Conservation (phyloP, 2,888 invertebrate species). For the Melanargia galathea region DNA sequence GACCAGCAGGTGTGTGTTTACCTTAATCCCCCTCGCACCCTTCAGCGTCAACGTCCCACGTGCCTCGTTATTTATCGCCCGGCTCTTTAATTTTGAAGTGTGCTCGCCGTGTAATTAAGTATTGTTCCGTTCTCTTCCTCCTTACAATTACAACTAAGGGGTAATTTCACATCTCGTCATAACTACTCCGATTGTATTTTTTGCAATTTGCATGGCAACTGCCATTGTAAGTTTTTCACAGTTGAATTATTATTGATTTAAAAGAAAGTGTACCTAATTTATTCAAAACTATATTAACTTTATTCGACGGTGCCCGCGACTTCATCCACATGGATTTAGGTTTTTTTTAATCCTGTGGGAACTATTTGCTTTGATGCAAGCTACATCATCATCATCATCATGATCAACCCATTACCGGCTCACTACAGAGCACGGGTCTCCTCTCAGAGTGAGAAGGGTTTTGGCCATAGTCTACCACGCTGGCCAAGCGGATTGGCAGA, state of each 20-base stretch:
- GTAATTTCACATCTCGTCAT: conserved; percentile 13
- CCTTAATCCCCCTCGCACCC: neutral
- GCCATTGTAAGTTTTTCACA: neutral
- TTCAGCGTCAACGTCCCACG: conserved; percentile 10
- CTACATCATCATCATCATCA: no score
- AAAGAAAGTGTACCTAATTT: neutral
- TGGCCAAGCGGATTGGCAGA: no score
- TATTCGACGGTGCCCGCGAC: no score
- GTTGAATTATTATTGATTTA: no score
- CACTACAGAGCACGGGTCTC: no score
- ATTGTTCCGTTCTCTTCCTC: neutral
- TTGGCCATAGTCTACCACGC: no score
- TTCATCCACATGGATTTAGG: no score
- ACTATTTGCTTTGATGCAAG: no score
- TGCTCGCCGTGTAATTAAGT: conserved; percentile 11
- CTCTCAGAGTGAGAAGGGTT: no score
- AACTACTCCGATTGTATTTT: neutral
- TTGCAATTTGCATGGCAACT: conserved; percentile 7
- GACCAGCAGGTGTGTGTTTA: conserved; percentile 10
- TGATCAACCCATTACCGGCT: no score
- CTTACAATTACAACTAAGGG: conserved; percentile 14
- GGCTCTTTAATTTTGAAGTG: conserved; percentile 19
- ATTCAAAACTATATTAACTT: no score
- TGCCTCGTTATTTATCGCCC: conserved; percentile 29
- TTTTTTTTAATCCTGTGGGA: no score